Evolutionary conservation across 1,140 invertebrate genomes (phyloP).

Genomic region (Hylaeus anthracinus): DNA sequence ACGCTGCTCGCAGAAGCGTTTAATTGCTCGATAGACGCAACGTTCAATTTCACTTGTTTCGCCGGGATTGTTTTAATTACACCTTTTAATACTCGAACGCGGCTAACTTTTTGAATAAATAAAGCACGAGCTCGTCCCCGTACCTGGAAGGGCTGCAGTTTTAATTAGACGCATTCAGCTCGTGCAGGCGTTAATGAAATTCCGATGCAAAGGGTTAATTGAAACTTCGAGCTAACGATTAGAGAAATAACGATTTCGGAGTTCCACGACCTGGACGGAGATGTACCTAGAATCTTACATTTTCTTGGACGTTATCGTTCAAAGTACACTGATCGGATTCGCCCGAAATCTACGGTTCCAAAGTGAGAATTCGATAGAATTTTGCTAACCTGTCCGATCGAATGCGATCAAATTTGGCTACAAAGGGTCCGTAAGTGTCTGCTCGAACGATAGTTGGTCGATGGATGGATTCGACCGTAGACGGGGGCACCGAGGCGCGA

Average conservation of each 20-base stretch:
- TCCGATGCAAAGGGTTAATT: slow-evolving; percentile 23
- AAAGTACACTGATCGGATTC: background rate
- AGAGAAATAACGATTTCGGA: background rate
- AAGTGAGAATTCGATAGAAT: background rate
- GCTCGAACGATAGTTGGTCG: background rate
- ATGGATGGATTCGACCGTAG: background rate
- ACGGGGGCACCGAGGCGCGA: slow-evolving; percentile 46
- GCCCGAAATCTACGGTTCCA: background rate
- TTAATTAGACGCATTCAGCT: slow-evolving; percentile 13
- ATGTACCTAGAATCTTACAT: background rate
- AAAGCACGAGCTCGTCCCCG: background rate
- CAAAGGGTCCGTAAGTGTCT: slow-evolving; percentile 1
- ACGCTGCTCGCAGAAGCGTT: background rate
- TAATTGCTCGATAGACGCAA: background rate
- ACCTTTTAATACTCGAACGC: background rate
- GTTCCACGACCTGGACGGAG: background rate
- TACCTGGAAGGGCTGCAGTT: background rate
- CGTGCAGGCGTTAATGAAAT: slow-evolving; percentile 5
- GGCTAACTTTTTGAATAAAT: background rate
- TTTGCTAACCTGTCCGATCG: background rate
- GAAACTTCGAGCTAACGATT: background rate
- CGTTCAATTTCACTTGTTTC: background rate
- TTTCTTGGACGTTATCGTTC: background rate
- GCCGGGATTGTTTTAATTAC: background rate
- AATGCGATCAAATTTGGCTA: background rate